phyloP scores from a whole-genome alignment of 1,140 invertebrate species.

The Brachionus asplanchnoidis region DNA sequence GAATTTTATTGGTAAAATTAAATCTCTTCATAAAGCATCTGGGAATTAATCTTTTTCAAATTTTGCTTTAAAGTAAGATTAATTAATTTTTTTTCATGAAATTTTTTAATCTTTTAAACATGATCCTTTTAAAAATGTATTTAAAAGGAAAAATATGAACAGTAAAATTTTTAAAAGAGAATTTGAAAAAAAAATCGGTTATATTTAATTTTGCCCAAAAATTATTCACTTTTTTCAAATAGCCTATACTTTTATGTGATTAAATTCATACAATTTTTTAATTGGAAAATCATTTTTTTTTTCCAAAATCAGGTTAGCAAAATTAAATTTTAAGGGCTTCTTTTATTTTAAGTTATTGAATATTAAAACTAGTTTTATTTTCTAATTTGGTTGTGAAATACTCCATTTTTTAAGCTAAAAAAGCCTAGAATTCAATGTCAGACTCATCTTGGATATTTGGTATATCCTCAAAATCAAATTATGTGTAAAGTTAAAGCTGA shows the following conservation, averaged over 20 bases:
- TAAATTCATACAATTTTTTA: not conserved
- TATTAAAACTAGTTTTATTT: too few species aligned
- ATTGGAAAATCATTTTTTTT: not conserved
- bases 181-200: not conserved
- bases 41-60: not conserved
- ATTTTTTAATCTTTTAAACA: conserved; percentile 7
- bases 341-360: not conserved
- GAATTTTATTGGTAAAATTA: not conserved
- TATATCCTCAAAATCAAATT: not conserved
- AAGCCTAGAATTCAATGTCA: too few species aligned
- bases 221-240: not conserved
- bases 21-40: not conserved
- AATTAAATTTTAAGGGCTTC: not conserved
- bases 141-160: not conserved
- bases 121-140: not conserved
- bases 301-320: not conserved
- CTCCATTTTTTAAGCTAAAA: too few species aligned
- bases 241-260: not conserved
- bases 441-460: not conserved
- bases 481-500: not conserved
- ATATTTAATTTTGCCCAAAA: not conserved
- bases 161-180: not conserved
- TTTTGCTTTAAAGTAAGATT: not conserved
- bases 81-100: not conserved
- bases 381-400: too few species aligned